Percentiles rank a stretch among this genome's conserved stretches.
These are phyloP conservation scores for Neotoxoptera formosana DNA, from an alignment of 1,140 invertebrate species.

Conservation along the genomic window DNA sequence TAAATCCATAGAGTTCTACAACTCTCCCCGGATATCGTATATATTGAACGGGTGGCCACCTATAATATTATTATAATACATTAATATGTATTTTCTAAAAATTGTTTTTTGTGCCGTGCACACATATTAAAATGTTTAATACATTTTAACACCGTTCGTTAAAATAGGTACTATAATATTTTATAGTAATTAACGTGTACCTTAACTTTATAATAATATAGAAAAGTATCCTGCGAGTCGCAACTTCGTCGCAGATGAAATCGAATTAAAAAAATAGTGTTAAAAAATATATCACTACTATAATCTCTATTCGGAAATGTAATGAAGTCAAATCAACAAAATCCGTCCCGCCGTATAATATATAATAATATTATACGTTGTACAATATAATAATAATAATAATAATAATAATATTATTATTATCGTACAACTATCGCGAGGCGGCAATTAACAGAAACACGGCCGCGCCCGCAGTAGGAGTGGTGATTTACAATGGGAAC, in stretches of 20 bases:
- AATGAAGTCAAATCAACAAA: neutral
- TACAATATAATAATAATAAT: too few species aligned
- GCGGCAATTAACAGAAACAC: conserved; percentile 10
- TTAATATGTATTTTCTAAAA: neutral
- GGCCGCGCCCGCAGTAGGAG: neutral
- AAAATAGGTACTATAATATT: neutral
- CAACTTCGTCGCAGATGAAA: too few species aligned
- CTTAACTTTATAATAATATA: too few species aligned
- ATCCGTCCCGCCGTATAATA: too few species aligned
- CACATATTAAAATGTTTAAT: too few species aligned
- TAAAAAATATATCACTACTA: neutral
- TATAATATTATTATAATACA: too few species aligned
- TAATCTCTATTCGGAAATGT: neutral
- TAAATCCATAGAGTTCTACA: too few species aligned
- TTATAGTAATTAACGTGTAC: too few species aligned
- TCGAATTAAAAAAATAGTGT: neutral
- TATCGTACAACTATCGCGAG: neutral
- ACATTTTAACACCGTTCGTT: neutral
- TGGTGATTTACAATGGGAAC: neutral
- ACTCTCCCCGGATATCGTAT: too few species aligned
- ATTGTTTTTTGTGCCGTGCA: neutral
- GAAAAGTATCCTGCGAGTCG: too few species aligned
- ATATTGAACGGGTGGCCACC: too few species aligned
- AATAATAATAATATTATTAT: neutral
- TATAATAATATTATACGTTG: neutral